phyloP scores from a whole-genome alignment of 1,140 invertebrate genomes.

The Temnothorax curvispinosus region DNA sequence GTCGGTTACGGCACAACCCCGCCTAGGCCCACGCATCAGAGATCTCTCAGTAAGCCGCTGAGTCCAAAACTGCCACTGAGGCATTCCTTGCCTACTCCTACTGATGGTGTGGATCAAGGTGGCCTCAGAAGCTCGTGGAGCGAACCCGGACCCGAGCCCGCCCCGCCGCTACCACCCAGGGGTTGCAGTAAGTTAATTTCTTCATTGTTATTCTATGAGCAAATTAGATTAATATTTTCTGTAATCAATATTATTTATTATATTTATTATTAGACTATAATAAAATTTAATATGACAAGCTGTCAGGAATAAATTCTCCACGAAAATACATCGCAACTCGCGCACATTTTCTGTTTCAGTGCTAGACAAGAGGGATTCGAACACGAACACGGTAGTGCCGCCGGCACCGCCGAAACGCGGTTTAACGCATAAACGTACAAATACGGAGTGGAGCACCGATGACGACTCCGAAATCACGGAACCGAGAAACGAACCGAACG shows the following conservation, averaged over 20 bases:
- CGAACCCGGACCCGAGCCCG: constrained; percentile 86
- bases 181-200: constrained; percentile 86
- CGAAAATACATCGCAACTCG: neutral
- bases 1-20: constrained; percentile 86
- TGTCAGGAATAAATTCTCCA: neutral
- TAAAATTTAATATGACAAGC: neutral
- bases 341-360: constrained; percentile 79
- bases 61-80: constrained; percentile 86
- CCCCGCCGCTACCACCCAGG: constrained; percentile 88
- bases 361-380: constrained; percentile 86
- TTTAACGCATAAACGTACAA: constrained; percentile 85
- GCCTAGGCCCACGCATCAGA: constrained; percentile 87
- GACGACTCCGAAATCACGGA: constrained; percentile 77
- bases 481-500: constrained; percentile 81
- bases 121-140: constrained; percentile 87
- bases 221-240: neutral
- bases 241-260: neutral
- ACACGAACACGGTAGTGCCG: constrained; percentile 81
- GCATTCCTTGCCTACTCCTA: constrained; percentile 85
- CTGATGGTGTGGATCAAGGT: constrained; percentile 81
- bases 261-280: neutral
- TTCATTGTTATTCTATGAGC: neutral
- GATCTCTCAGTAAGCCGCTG: constrained; percentile 87
- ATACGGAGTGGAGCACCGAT: constrained; percentile 82
- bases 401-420: constrained; percentile 87